Conservation (phyloP, 2,888 invertebrate genomes). For the Harpalus rubripes region DNA sequence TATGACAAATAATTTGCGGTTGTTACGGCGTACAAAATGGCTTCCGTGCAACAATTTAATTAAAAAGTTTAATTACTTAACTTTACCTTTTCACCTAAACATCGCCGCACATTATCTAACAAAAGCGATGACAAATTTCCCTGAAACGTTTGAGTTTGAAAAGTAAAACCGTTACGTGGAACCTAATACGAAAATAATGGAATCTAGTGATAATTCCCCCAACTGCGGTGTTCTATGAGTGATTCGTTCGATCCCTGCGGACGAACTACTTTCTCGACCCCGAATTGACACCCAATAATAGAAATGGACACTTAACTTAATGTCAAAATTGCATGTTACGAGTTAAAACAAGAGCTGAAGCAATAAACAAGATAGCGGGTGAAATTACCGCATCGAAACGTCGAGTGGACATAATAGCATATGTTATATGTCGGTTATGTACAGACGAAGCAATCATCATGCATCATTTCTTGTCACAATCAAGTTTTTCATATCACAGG, state of each 20-base stretch:
- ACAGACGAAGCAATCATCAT: slow-evolving; percentile 24
- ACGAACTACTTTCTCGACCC: slow-evolving; percentile 55
- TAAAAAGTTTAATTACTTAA: slow-evolving; percentile 47
- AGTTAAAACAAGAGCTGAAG: slow-evolving; percentile 63
- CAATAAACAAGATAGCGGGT: slow-evolving; percentile 69
- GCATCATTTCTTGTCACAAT: slow-evolving; percentile 12
- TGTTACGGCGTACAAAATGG: neutral
- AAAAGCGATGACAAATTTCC: slow-evolving; percentile 43
- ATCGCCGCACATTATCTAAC: slow-evolving; percentile 21
- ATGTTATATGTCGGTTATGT: slow-evolving; percentile 52
- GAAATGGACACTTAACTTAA: slow-evolving; percentile 71
- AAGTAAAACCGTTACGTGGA: slow-evolving; percentile 36
- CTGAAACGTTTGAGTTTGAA: slow-evolving; percentile 26
- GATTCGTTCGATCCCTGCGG: slow-evolving; percentile 44
- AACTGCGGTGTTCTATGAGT: slow-evolving; percentile 1
- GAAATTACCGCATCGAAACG: slow-evolving; percentile 69
- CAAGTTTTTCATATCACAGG: neutral
- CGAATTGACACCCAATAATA: slow-evolving; percentile 72
- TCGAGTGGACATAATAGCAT: slow-evolving; percentile 45
- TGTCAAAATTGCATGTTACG: slow-evolving; percentile 73
- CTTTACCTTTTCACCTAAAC: slow-evolving; percentile 30
- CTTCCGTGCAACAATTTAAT: slow-evolving; percentile 26
- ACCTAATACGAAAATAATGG: slow-evolving; percentile 51
- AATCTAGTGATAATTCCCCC: slow-evolving; percentile 43
- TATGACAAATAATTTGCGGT: slow-evolving; percentile 1